Conservation (phyloP, 2,797 vertebrate genomes). For the Euphonia xanthogaster region DNA sequence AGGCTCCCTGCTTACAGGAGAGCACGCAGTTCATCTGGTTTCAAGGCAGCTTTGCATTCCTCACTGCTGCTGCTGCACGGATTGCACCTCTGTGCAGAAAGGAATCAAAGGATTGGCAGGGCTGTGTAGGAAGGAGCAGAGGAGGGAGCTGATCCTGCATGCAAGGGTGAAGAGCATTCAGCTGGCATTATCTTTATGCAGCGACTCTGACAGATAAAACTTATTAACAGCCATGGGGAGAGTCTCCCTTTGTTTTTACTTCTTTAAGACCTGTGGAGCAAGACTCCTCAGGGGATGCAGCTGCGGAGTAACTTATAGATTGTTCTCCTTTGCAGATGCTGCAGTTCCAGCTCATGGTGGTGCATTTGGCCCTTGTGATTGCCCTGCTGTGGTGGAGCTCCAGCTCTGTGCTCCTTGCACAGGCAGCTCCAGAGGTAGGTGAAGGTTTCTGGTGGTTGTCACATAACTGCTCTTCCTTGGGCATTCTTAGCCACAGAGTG, state of each 20-base stretch:
- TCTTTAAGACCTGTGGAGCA: background rate
- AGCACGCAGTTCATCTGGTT: background rate
- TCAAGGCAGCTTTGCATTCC: background rate
- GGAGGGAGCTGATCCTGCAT: background rate
- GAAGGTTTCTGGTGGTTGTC: background rate
- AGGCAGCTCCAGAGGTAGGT: constrained; percentile 75
- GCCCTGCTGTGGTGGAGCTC: constrained; percentile 72
- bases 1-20: background rate
- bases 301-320: background rate
- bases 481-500: background rate
- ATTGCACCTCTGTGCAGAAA: background rate
- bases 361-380: constrained; percentile 75
- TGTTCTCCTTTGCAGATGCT: constrained; percentile 82
- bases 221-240: background rate
- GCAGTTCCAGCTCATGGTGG: constrained; percentile 65
- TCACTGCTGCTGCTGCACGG: background rate
- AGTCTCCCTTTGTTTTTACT: background rate
- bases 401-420: constrained; percentile 45
- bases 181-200: background rate
- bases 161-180: background rate
- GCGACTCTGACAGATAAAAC: background rate
- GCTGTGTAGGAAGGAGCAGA: background rate
- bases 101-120: background rate
- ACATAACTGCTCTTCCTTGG: background rate
- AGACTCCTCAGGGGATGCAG: background rate